Base-by-base conservation (phyloP, 2,797 vertebrate genomes). In the Trachurus trachurus region DNA sequence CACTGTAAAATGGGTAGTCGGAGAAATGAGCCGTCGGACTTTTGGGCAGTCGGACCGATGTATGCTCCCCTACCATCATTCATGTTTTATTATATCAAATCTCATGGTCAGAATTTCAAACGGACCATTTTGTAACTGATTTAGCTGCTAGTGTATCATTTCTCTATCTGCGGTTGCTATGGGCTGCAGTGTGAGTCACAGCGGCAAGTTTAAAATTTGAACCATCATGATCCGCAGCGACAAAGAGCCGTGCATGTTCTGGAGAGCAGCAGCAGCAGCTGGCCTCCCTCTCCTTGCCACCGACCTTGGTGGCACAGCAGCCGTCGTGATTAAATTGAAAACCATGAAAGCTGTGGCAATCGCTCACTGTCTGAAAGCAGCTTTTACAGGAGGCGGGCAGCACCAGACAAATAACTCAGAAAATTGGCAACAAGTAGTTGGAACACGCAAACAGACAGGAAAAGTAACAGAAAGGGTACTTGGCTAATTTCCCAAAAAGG, bases 381-480 rank as follows among this genome's bases (percentile, higher is more conserved):
- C 64, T 66, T 53, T 66, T 53, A 40, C 64, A 53, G 49, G 49
- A 40, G 19, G 64, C 47, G 22, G 31, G 45, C 19, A n/a, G 31
- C 34, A 53, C 22, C 49, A 66, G 21, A 53, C 10, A 9, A 34
- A 49, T 17, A 47, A 52, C n/a, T 66, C 63, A 0, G 17, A 52
- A 50, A 52, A 52, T 4, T 52, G 29, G 10, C 29, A 39, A 65
- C 29, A 65, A 39, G 47, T 21, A 49, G 47, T 15, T 37, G 29
- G 63, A 37, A n/a, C 26, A 44, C 29, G 10, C 16, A 17, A 37
- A n/a, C 26, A 44, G 62, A 6, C 26, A 17, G 62, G 3, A 2
- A 16, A 45, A 29, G 16, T 64, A 64, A 49, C 2, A 13, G 17
- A 12, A 11, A 19, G 37, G 3, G 4, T 50, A 12, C 16, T 64